Evolutionary conservation across 2,113 vertebrate genomes (phyloP).

Genomic region (Circaetus cinerascens): DNA sequence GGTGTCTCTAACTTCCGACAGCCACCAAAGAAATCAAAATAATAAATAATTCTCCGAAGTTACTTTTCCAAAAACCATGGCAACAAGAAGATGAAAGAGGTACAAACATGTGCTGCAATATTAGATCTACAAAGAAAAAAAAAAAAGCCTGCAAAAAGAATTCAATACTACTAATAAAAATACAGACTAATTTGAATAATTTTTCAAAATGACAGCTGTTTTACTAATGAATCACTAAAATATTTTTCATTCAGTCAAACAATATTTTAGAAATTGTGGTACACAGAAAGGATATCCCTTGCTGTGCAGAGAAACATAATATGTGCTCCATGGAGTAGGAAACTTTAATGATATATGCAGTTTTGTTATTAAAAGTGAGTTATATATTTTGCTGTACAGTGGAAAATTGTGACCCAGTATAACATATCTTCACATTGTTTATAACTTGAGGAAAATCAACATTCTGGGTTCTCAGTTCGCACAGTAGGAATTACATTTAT

Average conservation of each 20-base stretch:
- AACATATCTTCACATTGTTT: conserved; percentile 83
- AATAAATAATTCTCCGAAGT: background rate
- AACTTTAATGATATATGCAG: conserved; percentile 81
- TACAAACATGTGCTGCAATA: background rate
- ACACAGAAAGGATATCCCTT: conserved; percentile 77
- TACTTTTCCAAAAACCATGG: background rate
- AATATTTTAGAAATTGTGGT: conserved; percentile 77
- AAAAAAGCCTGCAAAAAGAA: background rate
- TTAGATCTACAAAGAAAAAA: background rate
- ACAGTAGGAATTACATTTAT: conserved; percentile 86
- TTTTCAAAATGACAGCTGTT: conserved; percentile 68
- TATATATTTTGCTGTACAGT: conserved; percentile 82
- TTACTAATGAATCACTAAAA: conserved; percentile 74
- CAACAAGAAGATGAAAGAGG: background rate
- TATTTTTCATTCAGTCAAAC: conserved; percentile 76
- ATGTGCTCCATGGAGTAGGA: conserved; percentile 70
- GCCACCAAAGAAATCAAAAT: background rate
- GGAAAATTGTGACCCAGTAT: conserved; percentile 83
- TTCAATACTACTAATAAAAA: conserved; percentile 51
- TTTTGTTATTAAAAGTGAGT: conserved; percentile 83
- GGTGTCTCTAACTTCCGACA: background rate
- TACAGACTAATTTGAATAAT: conserved; percentile 60
- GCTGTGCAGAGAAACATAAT: conserved; percentile 77
- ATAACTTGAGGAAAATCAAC: conserved; percentile 85
- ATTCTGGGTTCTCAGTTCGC: conserved; percentile 80